These are phyloP conservation scores for Apodemia mormo DNA, from an alignment of 2,888 invertebrate genomes.

Conservation along the genomic window DNA sequence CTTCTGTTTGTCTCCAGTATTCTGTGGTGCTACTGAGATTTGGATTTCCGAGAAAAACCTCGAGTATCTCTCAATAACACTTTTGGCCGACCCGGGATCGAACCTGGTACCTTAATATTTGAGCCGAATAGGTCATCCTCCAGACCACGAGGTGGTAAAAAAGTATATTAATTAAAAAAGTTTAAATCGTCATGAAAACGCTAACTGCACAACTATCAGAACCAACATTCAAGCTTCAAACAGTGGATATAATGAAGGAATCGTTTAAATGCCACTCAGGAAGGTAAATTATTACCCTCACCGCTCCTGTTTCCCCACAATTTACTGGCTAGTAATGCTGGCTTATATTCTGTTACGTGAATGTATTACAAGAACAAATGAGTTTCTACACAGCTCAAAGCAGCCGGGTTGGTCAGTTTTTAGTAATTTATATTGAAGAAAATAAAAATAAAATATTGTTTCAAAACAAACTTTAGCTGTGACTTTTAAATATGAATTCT, in stretches of 20 bases:
- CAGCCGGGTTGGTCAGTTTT: conserved; percentile 15
- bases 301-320: conserved; percentile 51
- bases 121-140: no score
- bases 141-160: no score
- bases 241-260: conserved; percentile 52
- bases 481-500: no score
- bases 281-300: conserved; percentile 59
- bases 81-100: no score
- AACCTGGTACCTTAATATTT: no score
- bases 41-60: no score
- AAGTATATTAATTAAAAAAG: neutral
- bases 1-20: no score
- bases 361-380: conserved; percentile 31
- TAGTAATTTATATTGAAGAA: neutral
- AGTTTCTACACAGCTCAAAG: conserved; percentile 10
- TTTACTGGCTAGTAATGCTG: conserved; percentile 47
- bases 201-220: conserved; percentile 16
- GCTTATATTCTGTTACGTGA: conserved; percentile 33
- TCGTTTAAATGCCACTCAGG: conserved; percentile 57
- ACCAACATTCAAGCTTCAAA: conserved; percentile 43
- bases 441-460: no score
- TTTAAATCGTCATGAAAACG: neutral
- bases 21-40: no score
- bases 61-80: no score
- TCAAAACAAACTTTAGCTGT: no score